Evolutionary conservation across 1,140 invertebrate genomes (phyloP), one percentile per base, ranked within the genome.

Genomic region (Ostrea denselamellosa): DNA sequence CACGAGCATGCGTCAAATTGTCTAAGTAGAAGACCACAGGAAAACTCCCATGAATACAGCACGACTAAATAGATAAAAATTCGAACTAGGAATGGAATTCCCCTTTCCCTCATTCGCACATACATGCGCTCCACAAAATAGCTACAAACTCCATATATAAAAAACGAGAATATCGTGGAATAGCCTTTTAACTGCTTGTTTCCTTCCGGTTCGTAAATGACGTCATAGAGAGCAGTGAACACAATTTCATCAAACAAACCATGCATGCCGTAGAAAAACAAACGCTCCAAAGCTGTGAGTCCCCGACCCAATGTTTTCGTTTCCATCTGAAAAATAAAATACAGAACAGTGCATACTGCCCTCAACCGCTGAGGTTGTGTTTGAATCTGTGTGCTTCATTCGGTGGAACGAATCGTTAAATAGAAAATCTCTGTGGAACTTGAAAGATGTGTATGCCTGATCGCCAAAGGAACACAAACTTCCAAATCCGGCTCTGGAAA

Each of bases 181-280:
- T 93, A 91, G 89, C 95, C 95, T 82, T 93, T 93, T 19, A 96
- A 92, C 82, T 93, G 94, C 90, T 93, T 93, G 89, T 96, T 95
- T 44, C 91, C 91, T 84, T 93, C 92, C 8, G 92, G 90, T 19
- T 90, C 83, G 83, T 95, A 92, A 2, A 95, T 90, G 82, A 95
- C 93, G 85, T 96, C 95, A 93, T 95, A 96, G 12, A 94, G 88
- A 8, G 95, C 95, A 0, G 96, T 96, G 90, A 96, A 96, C 65
- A 95, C 93, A n/a, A 96, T 94, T 92, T 96, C 95, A 62, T 95
- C 94, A 53, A 96, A 92, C 84, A 95, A 95, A 52, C 95, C 96
- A 90, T 96, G 95, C 83, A 96, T 94, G 0, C 95, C 95, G 89
- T 96, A 96, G 85, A 96, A 94, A 86, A 95, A 95, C 14, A 96